Percentiles rank a stretch among this genome's conserved stretches.
These are phyloP conservation scores for Odontesthes bonariensis DNA, from an alignment of 2,113 vertebrate species.

Conservation along the genomic window DNA sequence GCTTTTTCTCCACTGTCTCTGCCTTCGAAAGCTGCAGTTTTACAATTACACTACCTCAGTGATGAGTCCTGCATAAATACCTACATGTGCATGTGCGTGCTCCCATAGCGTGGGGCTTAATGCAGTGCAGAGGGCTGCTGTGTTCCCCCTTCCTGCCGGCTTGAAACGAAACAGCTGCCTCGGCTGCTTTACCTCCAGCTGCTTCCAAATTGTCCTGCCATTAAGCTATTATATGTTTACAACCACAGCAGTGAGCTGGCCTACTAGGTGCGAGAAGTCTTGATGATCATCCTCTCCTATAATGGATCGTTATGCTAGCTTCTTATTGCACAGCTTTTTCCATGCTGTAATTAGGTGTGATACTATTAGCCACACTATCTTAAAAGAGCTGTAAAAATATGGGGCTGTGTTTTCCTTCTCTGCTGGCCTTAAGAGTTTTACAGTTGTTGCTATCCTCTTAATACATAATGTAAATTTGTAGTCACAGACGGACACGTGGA, in stretches of 20 bases:
- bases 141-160: slow-evolving; percentile 9
- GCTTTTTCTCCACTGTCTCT: background rate
- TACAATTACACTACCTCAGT: slow-evolving; percentile 9
- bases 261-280: slow-evolving; percentile 68
- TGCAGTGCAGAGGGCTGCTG: slow-evolving; percentile 45
- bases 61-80: slow-evolving; percentile 15
- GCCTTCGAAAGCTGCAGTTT: background rate
- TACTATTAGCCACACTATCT: slow-evolving; percentile 48
- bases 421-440: slow-evolving; percentile 15
- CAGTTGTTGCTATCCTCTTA: background rate
- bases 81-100: slow-evolving; percentile 25
- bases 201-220: slow-evolving; percentile 81
- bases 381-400: slow-evolving; percentile 30
- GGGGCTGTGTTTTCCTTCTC: slow-evolving; percentile 2
- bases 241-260: slow-evolving; percentile 64
- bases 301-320: slow-evolving; percentile 62
- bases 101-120: slow-evolving; percentile 35
- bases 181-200: slow-evolving; percentile 79
- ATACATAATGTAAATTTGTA: slow-evolving; percentile 1
- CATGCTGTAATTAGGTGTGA: slow-evolving; percentile 49
- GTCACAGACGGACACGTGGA: background rate
- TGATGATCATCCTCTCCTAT: slow-evolving; percentile 58
- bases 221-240: slow-evolving; percentile 84
- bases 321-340: slow-evolving; percentile 53
- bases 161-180: slow-evolving; percentile 81